Conservation (phyloP, 2,797 vertebrate genomes). For the Netta rufina region DNA sequence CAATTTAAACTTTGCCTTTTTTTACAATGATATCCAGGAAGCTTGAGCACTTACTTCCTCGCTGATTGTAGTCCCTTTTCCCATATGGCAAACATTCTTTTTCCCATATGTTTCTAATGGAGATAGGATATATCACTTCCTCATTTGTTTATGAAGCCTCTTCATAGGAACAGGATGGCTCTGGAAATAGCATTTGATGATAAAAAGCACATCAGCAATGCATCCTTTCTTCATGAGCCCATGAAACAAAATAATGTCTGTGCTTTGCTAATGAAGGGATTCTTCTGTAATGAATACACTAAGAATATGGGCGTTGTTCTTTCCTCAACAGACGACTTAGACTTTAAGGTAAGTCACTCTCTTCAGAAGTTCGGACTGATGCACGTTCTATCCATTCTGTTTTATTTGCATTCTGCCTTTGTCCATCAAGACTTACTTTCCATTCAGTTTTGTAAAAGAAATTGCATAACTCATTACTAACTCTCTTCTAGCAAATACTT, state of each 20-base stretch:
- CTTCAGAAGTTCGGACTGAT: not conserved
- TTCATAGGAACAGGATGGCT: not conserved
- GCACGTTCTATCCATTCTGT: not conserved
- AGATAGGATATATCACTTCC: not conserved
- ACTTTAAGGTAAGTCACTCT: constrained; percentile 46
- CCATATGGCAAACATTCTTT: not conserved
- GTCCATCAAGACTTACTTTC: not conserved
- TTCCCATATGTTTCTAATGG: not conserved
- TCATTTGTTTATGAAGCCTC: not conserved
- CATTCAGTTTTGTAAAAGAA: not conserved
- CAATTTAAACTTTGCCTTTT: constrained; percentile 15
- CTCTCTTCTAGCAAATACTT: not conserved
- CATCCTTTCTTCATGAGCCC: not conserved
- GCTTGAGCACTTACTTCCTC: not conserved
- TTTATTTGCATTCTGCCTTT: not conserved
- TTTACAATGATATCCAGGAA: not conserved
- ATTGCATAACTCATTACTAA: not conserved
- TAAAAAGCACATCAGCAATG: not conserved
- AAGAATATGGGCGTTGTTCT: not conserved
- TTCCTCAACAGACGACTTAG: not conserved
- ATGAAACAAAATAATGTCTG: not conserved
- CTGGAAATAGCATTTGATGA: not conserved
- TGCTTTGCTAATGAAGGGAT: not conserved
- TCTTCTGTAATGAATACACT: not conserved
- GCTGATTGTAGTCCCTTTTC: not conserved